These are phyloP conservation scores for Neodiprion lecontei DNA, from an alignment of 1,140 invertebrate species.

Conservation along the genomic window DNA sequence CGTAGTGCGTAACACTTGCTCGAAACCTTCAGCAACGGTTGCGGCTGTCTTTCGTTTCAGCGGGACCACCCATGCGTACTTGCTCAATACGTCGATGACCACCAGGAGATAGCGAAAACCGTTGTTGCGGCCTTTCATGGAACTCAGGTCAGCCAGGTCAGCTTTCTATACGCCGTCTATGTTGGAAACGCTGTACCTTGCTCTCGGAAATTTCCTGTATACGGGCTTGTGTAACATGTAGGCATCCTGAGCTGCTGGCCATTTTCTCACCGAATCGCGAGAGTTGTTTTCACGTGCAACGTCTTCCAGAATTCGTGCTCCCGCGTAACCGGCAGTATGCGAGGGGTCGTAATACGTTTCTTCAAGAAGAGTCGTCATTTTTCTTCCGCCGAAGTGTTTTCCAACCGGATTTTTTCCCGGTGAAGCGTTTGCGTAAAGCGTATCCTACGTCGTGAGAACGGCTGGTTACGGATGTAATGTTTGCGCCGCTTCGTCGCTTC, in stretches of 20 bases:
- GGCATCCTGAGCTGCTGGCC: too few relatives aligned
- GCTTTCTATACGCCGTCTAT: conserved; percentile 52
- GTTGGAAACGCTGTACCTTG: conserved; percentile 20
- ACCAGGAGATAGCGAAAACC: conserved; percentile 45
- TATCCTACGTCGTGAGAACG: neutral
- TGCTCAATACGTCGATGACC: conserved; percentile 52
- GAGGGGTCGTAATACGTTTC: conserved; percentile 14
- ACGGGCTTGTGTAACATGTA: too few relatives aligned
- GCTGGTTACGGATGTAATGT: neutral
- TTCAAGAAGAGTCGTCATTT: conserved; percentile 33
- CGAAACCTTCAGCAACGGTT: conserved; percentile 19
- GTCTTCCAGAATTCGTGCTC: too few relatives aligned
- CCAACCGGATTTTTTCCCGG: neutral
- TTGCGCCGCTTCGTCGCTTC: conserved; percentile 25
- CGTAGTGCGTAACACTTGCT: neutral
- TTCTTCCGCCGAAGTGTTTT: conserved; percentile 13
- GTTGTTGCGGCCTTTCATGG: conserved; percentile 42
- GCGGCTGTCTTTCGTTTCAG: conserved; percentile 44
- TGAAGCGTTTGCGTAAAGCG: conserved; percentile 18
- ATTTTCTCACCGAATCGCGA: too few relatives aligned
- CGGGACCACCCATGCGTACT: conserved; percentile 46
- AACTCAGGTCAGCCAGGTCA: conserved; percentile 47
- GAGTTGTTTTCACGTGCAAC: too few relatives aligned
- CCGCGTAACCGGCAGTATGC: too few relatives aligned
- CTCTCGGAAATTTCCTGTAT: too few relatives aligned